Percentiles rank a stretch among this genome's conserved stretches.
Conservation (phyloP, 2,797 vertebrate genomes). For the Tapera naevia region DNA sequence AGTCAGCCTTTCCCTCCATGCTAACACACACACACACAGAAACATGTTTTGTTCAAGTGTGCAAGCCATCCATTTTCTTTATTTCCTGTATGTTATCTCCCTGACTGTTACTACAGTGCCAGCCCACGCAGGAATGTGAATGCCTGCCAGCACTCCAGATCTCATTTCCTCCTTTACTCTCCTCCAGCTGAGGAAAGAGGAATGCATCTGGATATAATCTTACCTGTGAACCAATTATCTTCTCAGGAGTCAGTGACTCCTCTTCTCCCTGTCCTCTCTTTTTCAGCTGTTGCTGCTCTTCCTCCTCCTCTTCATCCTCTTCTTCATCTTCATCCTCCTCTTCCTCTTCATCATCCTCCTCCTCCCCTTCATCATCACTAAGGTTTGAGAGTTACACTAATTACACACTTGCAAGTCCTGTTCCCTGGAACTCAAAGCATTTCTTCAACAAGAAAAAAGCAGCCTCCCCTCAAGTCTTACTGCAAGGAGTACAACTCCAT, state of each 20-base stretch:
- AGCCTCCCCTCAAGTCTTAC: background rate
- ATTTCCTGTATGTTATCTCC: background rate
- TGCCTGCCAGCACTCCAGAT: background rate
- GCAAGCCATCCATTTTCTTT: background rate
- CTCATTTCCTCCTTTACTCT: background rate
- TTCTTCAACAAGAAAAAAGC: background rate
- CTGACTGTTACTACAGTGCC: background rate
- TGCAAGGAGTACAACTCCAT: background rate
- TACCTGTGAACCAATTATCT: slow-evolving; percentile 66
- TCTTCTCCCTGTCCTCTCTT: slow-evolving; percentile 69
- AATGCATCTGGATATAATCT: background rate
- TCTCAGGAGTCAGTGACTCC: slow-evolving; percentile 61
- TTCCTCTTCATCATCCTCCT: slow-evolving; percentile 75
- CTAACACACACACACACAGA: background rate
- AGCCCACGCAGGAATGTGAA: background rate
- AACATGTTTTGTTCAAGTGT: background rate
- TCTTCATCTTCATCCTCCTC: slow-evolving; percentile 67
- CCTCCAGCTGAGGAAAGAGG: background rate
- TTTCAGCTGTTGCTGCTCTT: slow-evolving; percentile 73
- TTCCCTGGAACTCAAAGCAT: background rate
- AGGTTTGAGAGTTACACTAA: background rate
- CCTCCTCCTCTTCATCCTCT: slow-evolving; percentile 63
- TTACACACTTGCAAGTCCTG: background rate
- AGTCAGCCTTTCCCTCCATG: background rate
- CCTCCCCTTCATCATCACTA: slow-evolving; percentile 88